These are phyloP conservation scores for Pyrrhia umbra DNA, from an alignment of 2,888 invertebrate species.

Conservation along the genomic window DNA sequence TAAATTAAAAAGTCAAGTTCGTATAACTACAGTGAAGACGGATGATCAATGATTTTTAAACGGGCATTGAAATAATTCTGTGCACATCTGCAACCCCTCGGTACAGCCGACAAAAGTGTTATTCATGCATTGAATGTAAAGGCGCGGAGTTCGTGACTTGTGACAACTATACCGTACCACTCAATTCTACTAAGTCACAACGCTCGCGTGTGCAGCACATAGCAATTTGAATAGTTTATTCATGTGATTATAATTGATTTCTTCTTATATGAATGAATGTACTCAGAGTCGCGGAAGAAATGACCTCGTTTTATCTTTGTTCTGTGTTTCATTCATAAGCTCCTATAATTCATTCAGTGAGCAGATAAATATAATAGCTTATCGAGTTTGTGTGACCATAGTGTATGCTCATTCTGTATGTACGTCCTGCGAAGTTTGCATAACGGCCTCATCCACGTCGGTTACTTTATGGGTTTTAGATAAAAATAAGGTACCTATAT, in stretches of 20 bases:
- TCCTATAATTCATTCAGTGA: slow-evolving; percentile 40
- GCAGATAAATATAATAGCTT: slow-evolving; percentile 50
- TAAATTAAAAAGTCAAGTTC: slow-evolving; percentile 51
- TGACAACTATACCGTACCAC: slow-evolving; percentile 63
- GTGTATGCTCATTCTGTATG: slow-evolving; percentile 26
- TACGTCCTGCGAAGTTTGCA: slow-evolving; percentile 42
- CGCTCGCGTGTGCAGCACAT: slow-evolving; percentile 65
- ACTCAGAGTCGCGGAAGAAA: slow-evolving; percentile 70
- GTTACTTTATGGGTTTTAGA: slow-evolving; percentile 46
- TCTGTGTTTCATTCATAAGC: slow-evolving; percentile 60
- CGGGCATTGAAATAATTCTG: slow-evolving; percentile 58
- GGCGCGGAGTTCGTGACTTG: slow-evolving; percentile 67
- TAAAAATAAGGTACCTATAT: slow-evolving; percentile 39
- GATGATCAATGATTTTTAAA: slow-evolving; percentile 60
- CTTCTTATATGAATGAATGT: slow-evolving; percentile 74
- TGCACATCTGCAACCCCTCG: slow-evolving; percentile 66
- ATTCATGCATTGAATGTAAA: slow-evolving; percentile 66
- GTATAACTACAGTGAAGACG: slow-evolving; percentile 48
- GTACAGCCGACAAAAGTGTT: slow-evolving; percentile 60
- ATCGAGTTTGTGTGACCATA: slow-evolving; percentile 26
- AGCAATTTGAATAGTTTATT: slow-evolving; percentile 75
- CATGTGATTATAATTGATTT: slow-evolving; percentile 77
- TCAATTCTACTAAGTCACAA: slow-evolving; percentile 70
- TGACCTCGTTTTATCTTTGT: slow-evolving; percentile 68
- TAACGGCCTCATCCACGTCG: slow-evolving; percentile 23